Percentiles rank a stretch among this genome's conserved stretches.
Evolutionary conservation across 2,888 invertebrate genomes (phyloP).

Genomic region (Alloscopus bannaensis): DNA sequence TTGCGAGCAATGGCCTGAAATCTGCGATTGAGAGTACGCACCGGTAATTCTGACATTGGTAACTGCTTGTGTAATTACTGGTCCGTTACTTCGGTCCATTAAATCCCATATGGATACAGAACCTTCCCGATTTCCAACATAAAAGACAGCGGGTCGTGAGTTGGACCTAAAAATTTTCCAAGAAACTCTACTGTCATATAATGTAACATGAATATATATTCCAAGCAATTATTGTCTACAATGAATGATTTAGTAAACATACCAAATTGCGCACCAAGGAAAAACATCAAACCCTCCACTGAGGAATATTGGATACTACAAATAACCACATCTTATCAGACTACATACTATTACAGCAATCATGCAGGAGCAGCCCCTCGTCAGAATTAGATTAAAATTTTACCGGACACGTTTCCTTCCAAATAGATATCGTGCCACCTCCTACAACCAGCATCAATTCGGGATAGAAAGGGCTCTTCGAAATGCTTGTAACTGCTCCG

Average conservation of each 20-base stretch:
- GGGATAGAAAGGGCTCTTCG: slow-evolving; percentile 81
- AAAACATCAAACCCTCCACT: slow-evolving; percentile 61
- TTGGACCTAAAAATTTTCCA: slow-evolving; percentile 82
- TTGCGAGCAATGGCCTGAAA: not conserved
- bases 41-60: slow-evolving; percentile 83
- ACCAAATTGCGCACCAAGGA: slow-evolving; percentile 69
- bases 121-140: slow-evolving; percentile 84
- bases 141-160: slow-evolving; percentile 84
- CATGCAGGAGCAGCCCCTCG: no score
- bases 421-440: slow-evolving; percentile 78
- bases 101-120: slow-evolving; percentile 89
- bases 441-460: slow-evolving; percentile 84
- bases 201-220: not conserved
- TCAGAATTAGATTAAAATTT: not conserved
- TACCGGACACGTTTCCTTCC: slow-evolving; percentile 62
- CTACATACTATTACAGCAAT: no score
- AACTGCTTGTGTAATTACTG: slow-evolving; percentile 81
- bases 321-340: not conserved
- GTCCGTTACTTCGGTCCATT: slow-evolving; percentile 82
- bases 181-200: slow-evolving; percentile 3
- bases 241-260: not conserved
- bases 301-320: slow-evolving; percentile 67
- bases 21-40: slow-evolving; percentile 74
- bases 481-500: slow-evolving; percentile 81
- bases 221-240: not conserved